Evolutionary conservation across 1,140 invertebrate genomes (phyloP), one percentile per base, ranked within the genome.

Genomic region (Brachionus manjavacas): DNA sequence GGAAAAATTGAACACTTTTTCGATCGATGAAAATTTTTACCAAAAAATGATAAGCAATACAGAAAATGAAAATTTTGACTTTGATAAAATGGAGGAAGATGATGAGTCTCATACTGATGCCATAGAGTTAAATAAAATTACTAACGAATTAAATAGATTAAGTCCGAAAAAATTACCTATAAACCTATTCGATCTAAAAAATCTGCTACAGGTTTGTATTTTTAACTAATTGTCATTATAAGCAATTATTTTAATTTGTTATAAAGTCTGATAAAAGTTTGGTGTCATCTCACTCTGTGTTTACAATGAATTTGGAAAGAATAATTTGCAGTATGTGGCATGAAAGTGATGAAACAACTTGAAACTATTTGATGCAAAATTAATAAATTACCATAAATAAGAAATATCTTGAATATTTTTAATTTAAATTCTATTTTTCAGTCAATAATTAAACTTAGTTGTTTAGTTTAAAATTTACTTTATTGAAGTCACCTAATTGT

Each of bases 181-280:
- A 41, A 81, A 81, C 66, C 43, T 81, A 8, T 43, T 23, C 4
- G 79, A 81, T 81, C 25, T 81, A 4, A 81, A 81, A 81, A 60
- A 41, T 60, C 16, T 81, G 23, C 31, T 81, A 0, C 79, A 81
- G 28, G 79, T 81, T 12, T 28, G 35, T 41, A 41, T n/a, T 39
- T 43, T 39, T 20, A 41, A 14, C 9, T 72, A 20, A 9, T 4
- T 28, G 35, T 31, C 1, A 6, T 4, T 12, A 6, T 9, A 68
- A 68, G 25, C 16, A 35, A 25, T 1, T n/a, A 64, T 25, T 64
- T 64, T 64, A 64, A 23, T 64, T 68, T 41, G n/a, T 7, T 72
- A 35, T 72, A 20, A 41, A 72, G 68, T 43, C 68, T 72, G 68
- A 76, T 76, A 76, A 76, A 76, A 76, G 43, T 46, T 25, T 76